Base-by-base conservation (phyloP, 2,113 vertebrate species). In the Lophura nycthemera region DNA sequence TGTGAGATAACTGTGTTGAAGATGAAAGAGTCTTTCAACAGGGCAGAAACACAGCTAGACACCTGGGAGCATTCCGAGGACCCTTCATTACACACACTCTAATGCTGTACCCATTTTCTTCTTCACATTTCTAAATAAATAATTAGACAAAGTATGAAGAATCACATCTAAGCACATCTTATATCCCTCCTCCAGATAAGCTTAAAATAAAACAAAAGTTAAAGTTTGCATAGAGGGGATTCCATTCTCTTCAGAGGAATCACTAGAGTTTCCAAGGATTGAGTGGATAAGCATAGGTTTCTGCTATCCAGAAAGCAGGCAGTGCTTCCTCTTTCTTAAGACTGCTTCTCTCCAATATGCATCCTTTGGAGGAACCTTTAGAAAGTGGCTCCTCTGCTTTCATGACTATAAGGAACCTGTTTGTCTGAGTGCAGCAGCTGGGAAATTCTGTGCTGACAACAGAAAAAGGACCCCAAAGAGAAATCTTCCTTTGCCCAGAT, bases 291-390 rank as follows among this genome's bases (percentile, higher is more conserved):
- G 10, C 17, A 64, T 4, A 60, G 10, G 3, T 32, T 56, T 30
- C 29, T 67, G 16, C 10, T 54, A 54, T 6, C 36, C 32, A 63
- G 66, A 61, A 79, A 74, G 3, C 9, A 73, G 20, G 42, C n/a
- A 47, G 43, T 0, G 1, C 5, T 0, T 0, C 32, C 13, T 60
- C 43, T 12, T 38, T 8, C 45, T 60, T 69, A 75, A 29, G 34
- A 43, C 40, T 56, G 10, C 5, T 83, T 34, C 17, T 61, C 10
- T 78, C 60, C 13, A 61, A 30, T 24, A 14, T 14, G 66, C n/a
- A 72, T 13, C n/a, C 38, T 17, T 34, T 15, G 36, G n/a, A 13
- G 19, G 43, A 40, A 43, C 42, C 15, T 43, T 16, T 16, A 22
- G 18, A 50, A 45, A 10, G 17, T 36, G 21, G 30, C 67, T 15